Conservation (phyloP, 2,797 vertebrate species). For the Hippopotamyrus pictus region DNA sequence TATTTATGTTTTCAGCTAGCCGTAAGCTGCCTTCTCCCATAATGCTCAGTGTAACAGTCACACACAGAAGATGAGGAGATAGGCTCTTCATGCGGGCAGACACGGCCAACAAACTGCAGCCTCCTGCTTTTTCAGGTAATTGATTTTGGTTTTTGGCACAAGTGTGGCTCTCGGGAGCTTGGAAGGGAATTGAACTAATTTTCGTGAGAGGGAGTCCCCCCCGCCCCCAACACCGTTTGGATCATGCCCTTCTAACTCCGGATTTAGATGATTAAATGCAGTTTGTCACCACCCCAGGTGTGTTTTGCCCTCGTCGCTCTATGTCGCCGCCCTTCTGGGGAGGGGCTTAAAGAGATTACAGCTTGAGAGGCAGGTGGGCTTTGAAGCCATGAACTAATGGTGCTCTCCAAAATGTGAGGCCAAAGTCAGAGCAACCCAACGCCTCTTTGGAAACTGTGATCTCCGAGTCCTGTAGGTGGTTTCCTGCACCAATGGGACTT, state of each 20-base stretch:
- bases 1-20: neutral
- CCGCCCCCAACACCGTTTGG: neutral
- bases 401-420: neutral
- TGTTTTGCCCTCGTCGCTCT: neutral
- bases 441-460: neutral
- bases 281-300: neutral
- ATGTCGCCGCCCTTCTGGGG: neutral
- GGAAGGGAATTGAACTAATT: neutral
- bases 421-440: neutral
- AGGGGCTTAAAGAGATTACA: neutral
- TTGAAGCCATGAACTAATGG: neutral
- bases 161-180: neutral
- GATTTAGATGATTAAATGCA: neutral
- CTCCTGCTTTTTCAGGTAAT: conserved; percentile 8
- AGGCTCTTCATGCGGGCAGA: neutral
- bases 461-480: neutral
- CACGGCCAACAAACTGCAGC: neutral
- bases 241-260: neutral
- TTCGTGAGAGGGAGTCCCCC: neutral
- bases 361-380: neutral
- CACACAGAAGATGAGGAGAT: neutral
- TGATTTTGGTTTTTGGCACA: neutral
- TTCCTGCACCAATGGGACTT: neutral
- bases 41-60: neutral
- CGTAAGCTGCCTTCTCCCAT: neutral